Evolutionary conservation across 2,113 vertebrate genomes (phyloP), one percentile per base, ranked within the genome.

Genomic region (human (Homo sapiens)): DNA sequence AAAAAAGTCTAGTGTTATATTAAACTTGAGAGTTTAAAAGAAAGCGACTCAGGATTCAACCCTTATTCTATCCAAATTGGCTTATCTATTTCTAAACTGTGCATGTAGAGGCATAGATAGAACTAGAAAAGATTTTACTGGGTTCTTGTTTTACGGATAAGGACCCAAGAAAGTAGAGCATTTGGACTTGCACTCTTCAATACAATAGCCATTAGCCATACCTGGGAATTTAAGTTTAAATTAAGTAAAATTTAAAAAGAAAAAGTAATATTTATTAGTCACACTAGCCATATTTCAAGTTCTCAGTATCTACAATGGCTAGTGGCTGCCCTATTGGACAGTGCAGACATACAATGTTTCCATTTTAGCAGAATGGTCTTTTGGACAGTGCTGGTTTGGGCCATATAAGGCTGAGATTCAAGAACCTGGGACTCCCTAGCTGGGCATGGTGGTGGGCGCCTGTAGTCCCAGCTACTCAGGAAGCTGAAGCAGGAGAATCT

Each of bases 151-250:
- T 89, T 52, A 64, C 20, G 7, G 30, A 83, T 8, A 32, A 64
- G 14, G 38, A n/a, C 43, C 8, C 1, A 52, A 85, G 38, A 59
- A 87, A 85, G 2, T 20, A 50, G 38, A 32, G 20, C 12, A 64
- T 83, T 81, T 8, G 20, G 3, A 57, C 17, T 40, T 32, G 16
- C 13, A 35, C 55, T 68, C 30, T 12, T 70, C 22, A 45, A 30
- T 16, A 48, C 8, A 50, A 27, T 57, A 85, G 64, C 30, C 70
- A 75, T 35, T 76, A 90, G 64, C 22, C 17, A 59, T 18, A 10
- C 66, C 32, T 50, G 38, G 27, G 13, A 55, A 92, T 59, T 96
- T 90, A 70, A n/a, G 83, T 43, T 95, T 93, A 90, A 88, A 73
- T 85, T 22, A 25, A 73, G 66, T 72, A 76, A 64, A 90, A 32